Conservation (phyloP, 2,888 invertebrate species). For the Caenorhabditis doughertyi region DNA sequence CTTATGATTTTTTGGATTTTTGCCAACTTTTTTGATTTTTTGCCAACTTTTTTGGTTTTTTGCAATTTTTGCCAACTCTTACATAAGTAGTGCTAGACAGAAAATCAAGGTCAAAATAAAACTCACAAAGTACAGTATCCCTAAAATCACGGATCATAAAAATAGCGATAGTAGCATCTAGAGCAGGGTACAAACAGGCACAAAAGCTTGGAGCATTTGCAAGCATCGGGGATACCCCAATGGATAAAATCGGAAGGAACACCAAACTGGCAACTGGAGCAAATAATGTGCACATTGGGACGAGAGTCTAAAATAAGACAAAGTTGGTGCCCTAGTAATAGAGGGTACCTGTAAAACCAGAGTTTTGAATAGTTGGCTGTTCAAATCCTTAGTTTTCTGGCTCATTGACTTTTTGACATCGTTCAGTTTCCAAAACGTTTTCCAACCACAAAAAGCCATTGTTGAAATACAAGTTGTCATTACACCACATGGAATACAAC, state of each 20-base stretch:
- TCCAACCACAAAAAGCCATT: conserved; percentile 33
- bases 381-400: conserved; percentile 20
- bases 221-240: conserved; percentile 12
- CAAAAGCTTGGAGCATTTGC: conserved; percentile 17
- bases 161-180: conserved; percentile 43
- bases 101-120: too few relatives aligned
- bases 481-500: not conserved
- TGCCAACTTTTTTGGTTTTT: too few relatives aligned
- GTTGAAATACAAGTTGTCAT: not conserved
- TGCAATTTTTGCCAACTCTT: too few relatives aligned
- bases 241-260: conserved; percentile 40
- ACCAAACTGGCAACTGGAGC: conserved; percentile 13
- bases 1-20: too few relatives aligned
- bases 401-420: conserved; percentile 21
- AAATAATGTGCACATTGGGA: not conserved
- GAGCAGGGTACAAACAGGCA: conserved; percentile 29
- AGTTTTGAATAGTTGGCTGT: conserved; percentile 21
- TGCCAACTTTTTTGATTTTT: too few relatives aligned
- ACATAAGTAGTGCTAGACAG: too few relatives aligned
- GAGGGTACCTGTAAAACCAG: conserved; percentile 25
- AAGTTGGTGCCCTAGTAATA: not conserved
- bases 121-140: conserved; percentile 46
- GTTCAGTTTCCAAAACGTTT: conserved; percentile 19
- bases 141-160: conserved; percentile 48
- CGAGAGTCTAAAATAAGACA: not conserved